Conservation (phyloP, 2,888 invertebrate species). For the Prosopocoilus inquinatus region DNA sequence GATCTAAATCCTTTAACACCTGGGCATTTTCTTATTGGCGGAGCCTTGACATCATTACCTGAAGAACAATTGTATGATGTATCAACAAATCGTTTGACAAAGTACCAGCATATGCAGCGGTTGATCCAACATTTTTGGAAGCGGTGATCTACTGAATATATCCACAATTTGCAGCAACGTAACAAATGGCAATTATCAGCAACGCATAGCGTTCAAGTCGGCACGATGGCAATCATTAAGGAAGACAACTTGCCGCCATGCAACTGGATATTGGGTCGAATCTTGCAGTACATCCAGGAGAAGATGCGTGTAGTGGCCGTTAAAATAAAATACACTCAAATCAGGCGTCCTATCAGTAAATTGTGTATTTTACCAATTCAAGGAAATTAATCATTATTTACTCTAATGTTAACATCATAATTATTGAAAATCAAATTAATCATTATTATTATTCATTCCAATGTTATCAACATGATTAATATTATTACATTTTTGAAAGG, state of each 20-base stretch:
- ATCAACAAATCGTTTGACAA: constrained; percentile 20
- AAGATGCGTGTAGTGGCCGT: constrained; percentile 16
- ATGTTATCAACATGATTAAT: no score
- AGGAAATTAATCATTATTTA: no score
- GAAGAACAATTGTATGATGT: constrained; percentile 18
- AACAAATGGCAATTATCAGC: constrained; percentile 18
- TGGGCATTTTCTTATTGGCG: not conserved
- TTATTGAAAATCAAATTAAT: no score
- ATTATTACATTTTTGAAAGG: no score
- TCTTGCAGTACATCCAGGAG: constrained; percentile 15
- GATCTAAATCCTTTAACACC: not conserved
- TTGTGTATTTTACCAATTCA: no score
- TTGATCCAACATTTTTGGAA: constrained; percentile 25
- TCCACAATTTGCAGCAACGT: constrained; percentile 27
- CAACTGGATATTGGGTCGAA: constrained; percentile 21
- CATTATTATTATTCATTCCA: no score
- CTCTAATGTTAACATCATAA: no score
- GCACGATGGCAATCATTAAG: constrained; percentile 19
- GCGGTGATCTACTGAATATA: constrained; percentile 29
- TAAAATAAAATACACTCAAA: no score
- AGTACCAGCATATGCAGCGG: constrained; percentile 29
- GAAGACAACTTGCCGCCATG: constrained; percentile 24
- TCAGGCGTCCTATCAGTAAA: no score
- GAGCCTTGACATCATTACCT: constrained; percentile 19
- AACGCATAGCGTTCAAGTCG: constrained; percentile 8